Conservation (phyloP, 2,113 vertebrate genomes). For the Pedionomus torquatus region DNA sequence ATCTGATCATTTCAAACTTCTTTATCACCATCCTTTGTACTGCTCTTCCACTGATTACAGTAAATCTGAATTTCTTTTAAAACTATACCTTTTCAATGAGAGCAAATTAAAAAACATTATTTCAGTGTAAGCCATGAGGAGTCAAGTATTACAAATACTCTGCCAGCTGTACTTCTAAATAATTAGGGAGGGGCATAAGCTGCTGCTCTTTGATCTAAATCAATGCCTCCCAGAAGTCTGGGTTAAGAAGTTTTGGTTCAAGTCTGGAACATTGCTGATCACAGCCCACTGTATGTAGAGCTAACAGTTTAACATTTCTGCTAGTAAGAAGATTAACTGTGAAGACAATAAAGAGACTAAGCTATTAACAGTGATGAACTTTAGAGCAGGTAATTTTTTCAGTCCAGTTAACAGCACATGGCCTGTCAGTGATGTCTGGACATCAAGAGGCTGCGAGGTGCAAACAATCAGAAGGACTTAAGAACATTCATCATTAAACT, state of each 20-base stretch:
- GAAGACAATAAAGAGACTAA: neutral
- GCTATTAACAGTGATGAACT: neutral
- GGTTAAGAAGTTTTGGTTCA: neutral
- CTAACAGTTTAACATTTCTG: neutral
- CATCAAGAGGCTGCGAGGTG: neutral
- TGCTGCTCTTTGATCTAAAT: neutral
- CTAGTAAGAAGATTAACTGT: neutral
- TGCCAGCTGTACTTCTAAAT: neutral
- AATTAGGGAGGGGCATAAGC: neutral
- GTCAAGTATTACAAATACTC: neutral
- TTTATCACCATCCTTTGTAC: neutral
- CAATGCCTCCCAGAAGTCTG: neutral
- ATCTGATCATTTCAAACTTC: neutral
- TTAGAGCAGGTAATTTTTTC: conserved; percentile 7
- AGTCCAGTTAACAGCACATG: neutral
- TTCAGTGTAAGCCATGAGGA: neutral
- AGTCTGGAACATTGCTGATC: neutral
- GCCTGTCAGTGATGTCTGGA: neutral
- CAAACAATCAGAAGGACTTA: neutral
- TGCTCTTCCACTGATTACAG: neutral
- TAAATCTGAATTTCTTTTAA: neutral
- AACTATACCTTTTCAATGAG: neutral
- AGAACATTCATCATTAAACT: neutral
- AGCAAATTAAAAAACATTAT: neutral
- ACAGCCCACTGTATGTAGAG: neutral